Evolutionary conservation across 2,113 vertebrate genomes (phyloP).

Genomic region (Hemiprocne comata): DNA sequence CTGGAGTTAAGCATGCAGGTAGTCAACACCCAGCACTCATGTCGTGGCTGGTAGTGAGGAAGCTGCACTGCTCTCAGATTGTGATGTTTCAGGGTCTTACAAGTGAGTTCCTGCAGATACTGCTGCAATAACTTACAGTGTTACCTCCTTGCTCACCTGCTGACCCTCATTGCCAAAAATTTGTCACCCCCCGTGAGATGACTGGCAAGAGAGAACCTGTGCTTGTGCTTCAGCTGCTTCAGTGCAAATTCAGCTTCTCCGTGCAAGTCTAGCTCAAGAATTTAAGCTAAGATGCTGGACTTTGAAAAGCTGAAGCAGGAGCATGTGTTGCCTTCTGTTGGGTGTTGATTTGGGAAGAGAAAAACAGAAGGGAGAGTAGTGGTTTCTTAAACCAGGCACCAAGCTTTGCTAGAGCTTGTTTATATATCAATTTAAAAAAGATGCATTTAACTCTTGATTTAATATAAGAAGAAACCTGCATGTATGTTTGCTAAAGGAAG

Average conservation of each 20-base stretch:
- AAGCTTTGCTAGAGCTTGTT: not conserved
- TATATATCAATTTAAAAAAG: not conserved
- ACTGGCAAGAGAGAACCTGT: not conserved
- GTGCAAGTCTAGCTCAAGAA: not conserved
- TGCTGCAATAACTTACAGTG: not conserved
- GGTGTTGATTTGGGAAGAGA: not conserved
- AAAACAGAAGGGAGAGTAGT: not conserved
- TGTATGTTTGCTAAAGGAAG: not conserved
- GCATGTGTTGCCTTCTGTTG: not conserved
- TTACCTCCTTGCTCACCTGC: not conserved
- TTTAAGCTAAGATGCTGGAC: not conserved
- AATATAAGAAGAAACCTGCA: not conserved
- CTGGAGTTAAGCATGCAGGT: not conserved
- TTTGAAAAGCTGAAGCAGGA: not conserved
- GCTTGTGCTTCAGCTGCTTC: not conserved
- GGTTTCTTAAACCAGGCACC: not conserved
- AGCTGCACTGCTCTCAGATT: not conserved
- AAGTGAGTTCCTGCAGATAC: not conserved
- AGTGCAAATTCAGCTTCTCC: not conserved
- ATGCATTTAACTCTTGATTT: not conserved
- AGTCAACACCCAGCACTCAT: rapidly evolving
- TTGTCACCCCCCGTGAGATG: not conserved
- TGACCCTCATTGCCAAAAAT: not conserved
- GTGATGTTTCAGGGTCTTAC: not conserved
- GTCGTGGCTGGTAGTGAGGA: not conserved